phyloP scores from a whole-genome alignment of 2,888 invertebrate species.

The Graphium colonna region DNA sequence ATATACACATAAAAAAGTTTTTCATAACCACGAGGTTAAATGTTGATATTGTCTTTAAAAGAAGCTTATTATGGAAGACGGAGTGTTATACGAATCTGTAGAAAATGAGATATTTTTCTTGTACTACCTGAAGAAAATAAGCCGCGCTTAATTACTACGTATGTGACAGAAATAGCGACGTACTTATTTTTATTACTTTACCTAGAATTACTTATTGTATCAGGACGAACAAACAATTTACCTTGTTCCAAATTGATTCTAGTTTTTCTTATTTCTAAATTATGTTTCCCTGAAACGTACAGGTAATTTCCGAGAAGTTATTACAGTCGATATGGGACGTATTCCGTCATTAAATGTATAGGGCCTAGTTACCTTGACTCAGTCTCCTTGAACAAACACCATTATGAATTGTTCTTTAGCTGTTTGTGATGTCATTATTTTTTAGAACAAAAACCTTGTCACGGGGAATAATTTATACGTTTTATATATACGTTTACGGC shows the following conservation, averaged over 20 bases:
- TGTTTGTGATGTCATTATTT: not conserved
- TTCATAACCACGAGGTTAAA: too few relatives aligned
- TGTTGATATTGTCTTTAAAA: too few relatives aligned
- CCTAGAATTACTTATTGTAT: not conserved
- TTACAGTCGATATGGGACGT: conserved; percentile 14
- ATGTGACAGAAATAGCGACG: too few relatives aligned
- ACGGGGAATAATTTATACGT: too few relatives aligned
- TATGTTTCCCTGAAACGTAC: conserved; percentile 17
- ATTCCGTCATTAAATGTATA: conserved; percentile 21
- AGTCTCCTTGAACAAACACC: conserved; percentile 17
- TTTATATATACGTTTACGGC: too few relatives aligned
- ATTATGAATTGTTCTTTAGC: not conserved
- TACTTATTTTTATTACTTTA: not conserved
- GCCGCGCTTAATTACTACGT: too few relatives aligned
- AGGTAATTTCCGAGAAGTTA: conserved; percentile 12
- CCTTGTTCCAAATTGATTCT: conserved; percentile 2
- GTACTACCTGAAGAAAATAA: too few relatives aligned
- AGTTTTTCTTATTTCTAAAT: conserved; percentile 23
- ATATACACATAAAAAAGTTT: too few relatives aligned
- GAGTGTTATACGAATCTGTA: too few relatives aligned
- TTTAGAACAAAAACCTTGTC: not conserved
- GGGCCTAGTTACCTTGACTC: conserved; percentile 24
- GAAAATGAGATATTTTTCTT: too few relatives aligned
- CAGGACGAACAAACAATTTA: conserved; percentile 1
- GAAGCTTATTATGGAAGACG: too few relatives aligned